These are phyloP conservation scores for Harpegnathos saltator DNA, from an alignment of 1,140 invertebrate genomes.

Conservation along the genomic window DNA sequence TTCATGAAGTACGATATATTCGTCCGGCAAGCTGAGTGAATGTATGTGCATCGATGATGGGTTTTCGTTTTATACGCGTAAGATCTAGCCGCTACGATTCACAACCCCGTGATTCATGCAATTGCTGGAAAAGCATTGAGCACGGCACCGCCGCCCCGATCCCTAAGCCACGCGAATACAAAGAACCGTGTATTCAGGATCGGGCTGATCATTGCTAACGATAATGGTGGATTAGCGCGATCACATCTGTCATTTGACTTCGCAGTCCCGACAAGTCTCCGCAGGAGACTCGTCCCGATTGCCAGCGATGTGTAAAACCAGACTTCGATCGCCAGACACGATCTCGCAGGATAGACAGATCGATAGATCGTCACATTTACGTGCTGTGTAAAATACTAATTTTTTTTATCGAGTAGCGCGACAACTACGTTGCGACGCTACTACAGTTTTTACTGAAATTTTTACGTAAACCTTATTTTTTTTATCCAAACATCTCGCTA, in stretches of 20 bases:
- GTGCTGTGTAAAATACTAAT: no score
- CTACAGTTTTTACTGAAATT: no score
- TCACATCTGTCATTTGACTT: slow-evolving; percentile 79
- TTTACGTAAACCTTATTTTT: no score
- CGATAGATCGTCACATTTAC: background rate
- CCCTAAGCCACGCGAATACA: slow-evolving; percentile 76
- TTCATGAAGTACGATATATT: no score
- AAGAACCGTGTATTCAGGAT: slow-evolving; percentile 69
- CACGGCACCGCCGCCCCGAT: slow-evolving; percentile 51
- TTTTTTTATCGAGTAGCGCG: no score
- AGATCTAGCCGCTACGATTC: slow-evolving; percentile 28
- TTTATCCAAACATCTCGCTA: no score
- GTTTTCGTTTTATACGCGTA: slow-evolving; percentile 17
- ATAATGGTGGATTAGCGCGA: slow-evolving; percentile 81
- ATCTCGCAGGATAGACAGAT: background rate
- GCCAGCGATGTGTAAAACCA: slow-evolving; percentile 25
- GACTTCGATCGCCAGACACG: no score
- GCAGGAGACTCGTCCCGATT: slow-evolving; percentile 21
- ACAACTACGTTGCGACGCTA: no score
- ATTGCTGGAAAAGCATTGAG: slow-evolving; percentile 58
- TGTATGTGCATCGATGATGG: background rate
- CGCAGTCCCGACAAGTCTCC: slow-evolving; percentile 33
- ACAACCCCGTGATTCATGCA: slow-evolving; percentile 68
- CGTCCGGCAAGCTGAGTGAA: no score
- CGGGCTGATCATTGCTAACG: slow-evolving; percentile 78